Percentiles rank a stretch among this genome's conserved stretches.
phyloP scores from a whole-genome alignment of 2,797 vertebrate genomes.

The Melanotaenia trifasciata region DNA sequence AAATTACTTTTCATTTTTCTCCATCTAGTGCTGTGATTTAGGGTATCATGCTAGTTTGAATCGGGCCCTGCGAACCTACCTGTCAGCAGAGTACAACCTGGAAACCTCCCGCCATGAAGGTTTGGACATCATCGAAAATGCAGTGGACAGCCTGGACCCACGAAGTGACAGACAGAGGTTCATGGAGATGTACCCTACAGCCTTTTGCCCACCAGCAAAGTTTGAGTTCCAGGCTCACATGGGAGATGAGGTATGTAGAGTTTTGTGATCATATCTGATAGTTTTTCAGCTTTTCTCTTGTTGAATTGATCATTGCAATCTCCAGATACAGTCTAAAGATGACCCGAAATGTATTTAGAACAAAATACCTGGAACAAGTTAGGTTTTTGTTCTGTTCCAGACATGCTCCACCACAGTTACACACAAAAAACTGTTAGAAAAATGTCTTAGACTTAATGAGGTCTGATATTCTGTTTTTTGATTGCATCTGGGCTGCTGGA shows the following conservation, averaged over 20 bases:
- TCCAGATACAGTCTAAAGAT: not conserved
- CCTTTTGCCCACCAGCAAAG: slow-evolving; percentile 95
- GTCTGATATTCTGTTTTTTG: slow-evolving; percentile 58
- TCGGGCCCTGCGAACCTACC: slow-evolving; percentile 94
- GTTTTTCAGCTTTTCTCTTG: not conserved
- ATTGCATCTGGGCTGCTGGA: slow-evolving; percentile 50
- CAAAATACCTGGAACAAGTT: not conserved
- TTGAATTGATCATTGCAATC: not conserved
- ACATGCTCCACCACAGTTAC: too few species aligned
- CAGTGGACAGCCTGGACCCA: slow-evolving; percentile 96
- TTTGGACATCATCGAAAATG: slow-evolving; percentile 98
- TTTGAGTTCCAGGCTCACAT: slow-evolving; percentile 99
- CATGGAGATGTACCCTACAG: slow-evolving; percentile 97
- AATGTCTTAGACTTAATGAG: slow-evolving; percentile 52
- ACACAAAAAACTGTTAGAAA: not conserved
- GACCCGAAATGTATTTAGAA: not conserved
- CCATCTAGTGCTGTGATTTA: slow-evolving; percentile 93
- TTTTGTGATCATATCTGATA: not conserved
- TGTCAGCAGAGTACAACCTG: slow-evolving; percentile 98
- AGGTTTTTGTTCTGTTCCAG: too few species aligned
- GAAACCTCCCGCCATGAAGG: slow-evolving; percentile 98
- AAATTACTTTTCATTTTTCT: not conserved
- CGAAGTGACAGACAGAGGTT: slow-evolving; percentile 97
- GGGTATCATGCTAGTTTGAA: slow-evolving; percentile 97
- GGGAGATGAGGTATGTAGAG: slow-evolving; percentile 94